These are phyloP conservation scores for Sceloporus undulatus DNA, from an alignment of 2,113 vertebrate species.

Conservation along the genomic window DNA sequence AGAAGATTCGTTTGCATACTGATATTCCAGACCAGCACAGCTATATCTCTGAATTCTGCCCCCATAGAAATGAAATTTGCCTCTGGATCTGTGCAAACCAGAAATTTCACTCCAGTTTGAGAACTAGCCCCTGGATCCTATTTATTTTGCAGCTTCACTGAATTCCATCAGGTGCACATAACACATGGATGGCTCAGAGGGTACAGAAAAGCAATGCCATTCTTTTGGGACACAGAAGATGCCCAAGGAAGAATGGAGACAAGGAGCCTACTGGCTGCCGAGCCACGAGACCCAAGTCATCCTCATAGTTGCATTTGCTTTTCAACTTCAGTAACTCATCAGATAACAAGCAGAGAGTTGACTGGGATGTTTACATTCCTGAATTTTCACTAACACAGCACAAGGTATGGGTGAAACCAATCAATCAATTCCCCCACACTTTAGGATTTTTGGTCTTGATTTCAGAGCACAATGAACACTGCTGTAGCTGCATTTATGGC, in stretches of 20 bases:
- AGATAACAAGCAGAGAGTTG: constrained; percentile 21
- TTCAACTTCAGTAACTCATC: background rate
- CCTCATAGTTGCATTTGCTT: background rate
- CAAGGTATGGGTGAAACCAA: constrained; percentile 13
- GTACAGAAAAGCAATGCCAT: background rate
- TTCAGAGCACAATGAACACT: constrained; percentile 18
- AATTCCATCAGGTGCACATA: background rate
- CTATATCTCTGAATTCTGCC: too few relatives aligned
- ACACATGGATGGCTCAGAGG: background rate
- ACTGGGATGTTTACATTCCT: constrained; percentile 2
- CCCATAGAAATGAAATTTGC: background rate
- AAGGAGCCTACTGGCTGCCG: background rate
- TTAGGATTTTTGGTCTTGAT: background rate
- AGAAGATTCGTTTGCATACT: too few relatives aligned
- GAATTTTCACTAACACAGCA: background rate
- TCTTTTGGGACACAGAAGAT: too few relatives aligned
- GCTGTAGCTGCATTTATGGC: constrained; percentile 29
- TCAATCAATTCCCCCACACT: too few relatives aligned
- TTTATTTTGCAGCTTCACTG: background rate
- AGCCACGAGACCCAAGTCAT: too few relatives aligned
- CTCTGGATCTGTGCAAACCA: constrained; percentile 28
- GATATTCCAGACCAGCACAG: too few relatives aligned
- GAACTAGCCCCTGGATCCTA: background rate
- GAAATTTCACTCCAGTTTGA: background rate
- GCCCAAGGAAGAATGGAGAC: too few relatives aligned